Base-by-base conservation (phyloP, 1,140 invertebrate genomes). In the Lordiphosa stackelbergi region DNA sequence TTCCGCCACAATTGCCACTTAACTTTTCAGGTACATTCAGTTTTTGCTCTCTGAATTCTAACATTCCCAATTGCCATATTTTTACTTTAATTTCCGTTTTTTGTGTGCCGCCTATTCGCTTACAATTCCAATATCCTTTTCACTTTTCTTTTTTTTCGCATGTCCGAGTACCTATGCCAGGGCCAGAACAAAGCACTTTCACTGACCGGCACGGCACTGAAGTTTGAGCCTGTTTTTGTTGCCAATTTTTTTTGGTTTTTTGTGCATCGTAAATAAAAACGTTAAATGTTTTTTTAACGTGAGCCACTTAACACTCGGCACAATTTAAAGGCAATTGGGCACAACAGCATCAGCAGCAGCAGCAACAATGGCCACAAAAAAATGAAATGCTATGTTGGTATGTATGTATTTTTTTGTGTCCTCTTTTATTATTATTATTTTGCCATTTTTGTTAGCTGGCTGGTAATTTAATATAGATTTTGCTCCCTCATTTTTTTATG, bases 221-320 rank as follows among this genome's bases (percentile, higher is more conserved):
- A 49, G n/a, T 19, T 49, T 19, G 12, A 16, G 46, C 19, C 35
- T 13, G 16, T 28, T 43, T 53, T 53, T 66, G 69, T 52, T 53
- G 28, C 16, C 10, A 24, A 10, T 19, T 36, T 24, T 16, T 58
- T 66, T 60, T 51, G 42, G 28, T 60, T 60, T 74, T 65, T 62
- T 58, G 22, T 56, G 49, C 42, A 60, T 69, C 74, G 75, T 81
- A 81, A 83, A 81, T 81, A 81, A 81, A 81, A 81, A 83, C 77
- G 71, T 83, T 83, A 83, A 81, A 81, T 81, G 75, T 75, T 83
- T 83, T 79, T 81, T 81, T 81, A 81, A 81, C 75, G 75, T 81
- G 68, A 66, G 77, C 66, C 75, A 81, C 75, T 81, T 81, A 81
- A 81, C 75, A 81, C 77, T 81, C 68, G 71, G 66, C 53, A 75